Base-by-base conservation (phyloP, 1,140 invertebrate genomes). In the Meloidogyne exigua region DNA sequence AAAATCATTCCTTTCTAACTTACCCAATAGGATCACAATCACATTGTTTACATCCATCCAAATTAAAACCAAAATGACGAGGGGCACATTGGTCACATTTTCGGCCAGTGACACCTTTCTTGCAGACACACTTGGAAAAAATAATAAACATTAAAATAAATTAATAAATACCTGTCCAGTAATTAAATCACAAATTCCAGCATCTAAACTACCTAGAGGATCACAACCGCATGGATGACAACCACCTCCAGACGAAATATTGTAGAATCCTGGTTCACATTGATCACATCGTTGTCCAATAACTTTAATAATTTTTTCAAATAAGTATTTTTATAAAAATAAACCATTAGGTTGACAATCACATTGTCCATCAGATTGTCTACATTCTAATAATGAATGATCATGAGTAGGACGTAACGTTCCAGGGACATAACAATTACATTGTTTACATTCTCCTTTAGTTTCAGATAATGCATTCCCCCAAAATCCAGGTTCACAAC, bases 41-140 rank as follows among this genome's bases (percentile, higher is more conserved):
- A 74, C 85, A 87, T 23, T 68, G 77, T 44, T 81, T 69, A 67
- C 85, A 87, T 23, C 85, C 85, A 7, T 94, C 92, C 2, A 87
- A 77, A 18, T 94, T 93, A 88, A 96, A 97, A 65, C 94, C 95
- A 86, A 93, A 97, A 85, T 94, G 93, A 87, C 92, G 92, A 0
- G 92, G 90, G 76, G 91, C 90, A 85, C 95, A 97, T 77, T 91
- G 90, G 82, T 96, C 93, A 85, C 95, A 97, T 66, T 78, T 90
- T 26, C 82, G 9, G 92, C 92, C 67, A 88, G 84, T 83, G 21
- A 96, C 91, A 18, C 94, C 94, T 9, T 91, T 90, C 82, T 92
- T 91, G 87, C 95, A 96, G 77, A 91, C n/a, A 49, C 80, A 81
- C 49, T 57, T 57, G 1, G 15, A 62, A 44, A 70, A 32, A 32